Evolutionary conservation across 1,140 invertebrate genomes (phyloP).

Genomic region (Heliconius himera): DNA sequence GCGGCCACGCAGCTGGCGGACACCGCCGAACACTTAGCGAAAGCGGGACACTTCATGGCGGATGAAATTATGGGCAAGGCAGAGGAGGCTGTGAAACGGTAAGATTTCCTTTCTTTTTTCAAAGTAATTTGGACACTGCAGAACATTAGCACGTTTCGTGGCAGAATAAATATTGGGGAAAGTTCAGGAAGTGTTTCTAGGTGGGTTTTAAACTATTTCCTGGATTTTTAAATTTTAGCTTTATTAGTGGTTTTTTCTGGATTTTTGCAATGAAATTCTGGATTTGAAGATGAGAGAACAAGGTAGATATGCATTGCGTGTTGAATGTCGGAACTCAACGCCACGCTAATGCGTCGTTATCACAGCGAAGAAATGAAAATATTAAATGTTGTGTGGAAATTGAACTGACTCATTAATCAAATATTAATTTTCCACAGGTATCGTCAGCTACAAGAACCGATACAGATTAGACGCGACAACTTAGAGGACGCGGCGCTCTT

Average conservation of each 20-base stretch:
- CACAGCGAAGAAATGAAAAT: too few relatives aligned
- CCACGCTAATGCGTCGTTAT: too few relatives aligned
- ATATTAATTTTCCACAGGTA: constrained; percentile 81
- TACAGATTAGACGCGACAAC: constrained; percentile 94
- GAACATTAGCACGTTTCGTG: too few relatives aligned
- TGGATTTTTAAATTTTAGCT: too few relatives aligned
- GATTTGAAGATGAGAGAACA: too few relatives aligned
- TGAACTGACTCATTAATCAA: not conserved
- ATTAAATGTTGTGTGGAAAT: too few relatives aligned
- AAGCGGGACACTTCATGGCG: constrained; percentile 91
- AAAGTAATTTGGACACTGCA: not conserved
- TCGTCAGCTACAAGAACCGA: constrained; percentile 92
- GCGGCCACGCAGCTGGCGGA: constrained; percentile 90
- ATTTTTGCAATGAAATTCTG: too few relatives aligned
- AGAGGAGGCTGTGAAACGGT: constrained; percentile 85
- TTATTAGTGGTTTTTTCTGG: too few relatives aligned
- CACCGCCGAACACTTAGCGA: constrained; percentile 87
- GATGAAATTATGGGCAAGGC: constrained; percentile 91
- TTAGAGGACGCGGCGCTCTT: constrained; percentile 92
- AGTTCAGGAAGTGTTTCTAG: too few relatives aligned
- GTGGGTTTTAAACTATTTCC: too few relatives aligned
- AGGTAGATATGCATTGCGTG: too few relatives aligned
- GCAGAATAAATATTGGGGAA: too few relatives aligned
- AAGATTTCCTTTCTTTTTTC: constrained; percentile 1
- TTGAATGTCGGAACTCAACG: not conserved